A percentile compares a stretch with the other conserved stretches of the same genome.
These are phyloP conservation scores for Dendrocincla fuliginosa DNA, from an alignment of 2,797 vertebrate genomes.

Conservation along the genomic window DNA sequence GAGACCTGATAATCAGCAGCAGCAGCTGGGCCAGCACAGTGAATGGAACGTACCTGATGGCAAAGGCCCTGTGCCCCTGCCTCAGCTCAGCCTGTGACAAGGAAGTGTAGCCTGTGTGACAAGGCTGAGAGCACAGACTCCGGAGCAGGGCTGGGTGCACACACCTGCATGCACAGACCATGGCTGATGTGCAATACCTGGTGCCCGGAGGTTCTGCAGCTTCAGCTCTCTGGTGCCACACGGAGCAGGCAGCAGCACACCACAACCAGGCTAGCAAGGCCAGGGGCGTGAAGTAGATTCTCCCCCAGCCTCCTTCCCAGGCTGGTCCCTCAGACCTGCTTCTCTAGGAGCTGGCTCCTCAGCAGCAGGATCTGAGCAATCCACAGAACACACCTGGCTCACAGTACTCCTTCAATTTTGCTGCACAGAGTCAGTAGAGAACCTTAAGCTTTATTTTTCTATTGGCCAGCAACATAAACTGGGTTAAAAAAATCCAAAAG, in stretches of 20 bases:
- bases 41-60: accelerated
- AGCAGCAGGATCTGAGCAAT: not conserved
- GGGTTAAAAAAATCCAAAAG: slow-evolving; percentile 35
- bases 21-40: not conserved
- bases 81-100: accelerated
- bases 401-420: accelerated
- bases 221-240: not conserved
- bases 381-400: not conserved
- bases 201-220: not conserved
- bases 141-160: not conserved
- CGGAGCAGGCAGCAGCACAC: not conserved
- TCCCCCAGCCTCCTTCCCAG: not conserved
- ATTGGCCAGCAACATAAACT: slow-evolving; percentile 68
- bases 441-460: slow-evolving; percentile 68
- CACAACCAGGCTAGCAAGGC: not conserved
- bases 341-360: accelerated
- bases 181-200: accelerated
- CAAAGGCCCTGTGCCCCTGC: not conserved
- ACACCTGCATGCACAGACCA: accelerated
- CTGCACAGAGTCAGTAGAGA: not conserved
- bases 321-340: not conserved
- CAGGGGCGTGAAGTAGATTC: accelerated
- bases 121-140: not conserved
- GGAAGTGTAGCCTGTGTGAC: not conserved
- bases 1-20: not conserved